Base-by-base conservation (phyloP, 2,888 invertebrate species). In the Pseudoips prasinana region DNA sequence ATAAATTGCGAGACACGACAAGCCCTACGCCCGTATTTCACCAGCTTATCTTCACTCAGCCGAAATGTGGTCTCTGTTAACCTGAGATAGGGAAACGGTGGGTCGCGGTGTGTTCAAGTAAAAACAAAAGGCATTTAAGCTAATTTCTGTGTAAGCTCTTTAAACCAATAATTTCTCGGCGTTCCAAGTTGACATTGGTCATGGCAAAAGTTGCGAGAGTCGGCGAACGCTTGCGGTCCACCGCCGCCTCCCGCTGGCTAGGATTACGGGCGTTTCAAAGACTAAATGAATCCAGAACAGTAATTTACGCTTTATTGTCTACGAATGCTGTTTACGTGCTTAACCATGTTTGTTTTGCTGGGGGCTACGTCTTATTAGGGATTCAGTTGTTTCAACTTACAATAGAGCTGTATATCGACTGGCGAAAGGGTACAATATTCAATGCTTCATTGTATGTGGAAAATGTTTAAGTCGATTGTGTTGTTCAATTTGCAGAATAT, bases 141-240 rank as follows among this genome's bases (percentile, higher is more conserved):
- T 52, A 54, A 63, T 56, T 57, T 61, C 48, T 35, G 39, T 51
- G 51, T 43, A 49, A 49, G 48, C 55, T 49, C 44, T 54, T 49
- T 49, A 59, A 56, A 64, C 56, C 51, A 60, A 64, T 64, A 58
- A 67, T 65, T 64, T 52, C 48, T 49, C 49, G 36, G 52, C 43
- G 46, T 51, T 53, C 46, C 51, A 56, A 68, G 58, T 64, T 63
- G 63, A 64, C 68, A 59, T 60, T 60, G 64, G 63, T 59, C 60
- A 59, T 45, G 50, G 53, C 53, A 35, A 66, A 70, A 75, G 68
- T 73, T 71, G 59, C 32, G 56, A 57, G 58, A 64, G 59, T 54
- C 36, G 50, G 58, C 47, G 58, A 65, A 61, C 62, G 67, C 58
- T 57, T 71, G 77, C 66, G 77, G 77, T 65, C 37, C 35, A 54